phyloP scores from a whole-genome alignment of 2,888 invertebrate genomes.

The Tanypteryx hageni region DNA sequence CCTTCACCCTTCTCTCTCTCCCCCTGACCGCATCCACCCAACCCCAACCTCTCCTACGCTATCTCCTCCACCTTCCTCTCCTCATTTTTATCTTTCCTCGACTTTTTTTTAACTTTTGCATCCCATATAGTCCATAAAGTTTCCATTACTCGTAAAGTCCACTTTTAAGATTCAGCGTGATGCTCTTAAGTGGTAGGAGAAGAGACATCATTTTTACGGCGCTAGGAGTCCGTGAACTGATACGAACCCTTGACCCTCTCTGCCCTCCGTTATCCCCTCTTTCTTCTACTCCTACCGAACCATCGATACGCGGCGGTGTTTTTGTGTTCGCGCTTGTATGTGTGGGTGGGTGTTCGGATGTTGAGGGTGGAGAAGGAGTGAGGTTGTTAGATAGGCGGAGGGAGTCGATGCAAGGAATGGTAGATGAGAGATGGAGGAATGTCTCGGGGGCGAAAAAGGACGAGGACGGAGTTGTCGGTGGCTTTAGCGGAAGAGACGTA shows the following conservation, averaged over 20 bases:
- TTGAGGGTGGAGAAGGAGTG: not conserved
- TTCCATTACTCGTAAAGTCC: too few relatives aligned
- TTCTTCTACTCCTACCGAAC: not conserved
- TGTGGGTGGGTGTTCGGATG: not conserved
- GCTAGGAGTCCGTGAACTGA: not conserved
- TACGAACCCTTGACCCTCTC: not conserved
- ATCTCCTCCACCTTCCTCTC: too few relatives aligned
- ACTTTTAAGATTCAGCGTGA: not conserved
- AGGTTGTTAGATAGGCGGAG: not conserved
- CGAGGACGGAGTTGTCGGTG: too few relatives aligned
- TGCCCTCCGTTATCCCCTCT: too few relatives aligned
- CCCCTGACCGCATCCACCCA: too few relatives aligned
- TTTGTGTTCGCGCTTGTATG: not conserved
- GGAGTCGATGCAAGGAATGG: not conserved
- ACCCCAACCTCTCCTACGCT: too few relatives aligned
- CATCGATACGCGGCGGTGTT: not conserved
- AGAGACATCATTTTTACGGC: not conserved
- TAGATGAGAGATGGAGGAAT: constrained; percentile 8
- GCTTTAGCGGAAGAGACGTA: too few relatives aligned
- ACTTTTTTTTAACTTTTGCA: too few relatives aligned
- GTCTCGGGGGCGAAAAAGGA: not conserved
- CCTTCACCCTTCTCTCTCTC: too few relatives aligned
- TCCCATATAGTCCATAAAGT: too few relatives aligned
- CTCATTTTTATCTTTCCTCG: too few relatives aligned
- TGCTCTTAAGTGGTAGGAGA: not conserved